Base-by-base conservation (phyloP, 2,113 vertebrate species). In the Arenaria interpres region DNA sequence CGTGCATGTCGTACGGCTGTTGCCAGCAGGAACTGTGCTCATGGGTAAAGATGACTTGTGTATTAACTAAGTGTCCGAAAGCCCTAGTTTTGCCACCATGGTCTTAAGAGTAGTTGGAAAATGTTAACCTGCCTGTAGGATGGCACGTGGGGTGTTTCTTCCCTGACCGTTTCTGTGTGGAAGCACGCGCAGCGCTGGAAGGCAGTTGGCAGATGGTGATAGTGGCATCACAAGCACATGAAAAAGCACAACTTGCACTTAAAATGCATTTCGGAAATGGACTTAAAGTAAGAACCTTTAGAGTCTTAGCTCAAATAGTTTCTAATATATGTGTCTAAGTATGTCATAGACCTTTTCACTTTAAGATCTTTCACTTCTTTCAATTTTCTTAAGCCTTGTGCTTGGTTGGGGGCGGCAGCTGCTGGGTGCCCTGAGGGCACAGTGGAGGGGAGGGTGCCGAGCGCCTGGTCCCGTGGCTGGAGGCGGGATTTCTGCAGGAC, bases 231-330 rank as follows among this genome's bases (percentile, higher is more conserved):
- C 95, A 90, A 97, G 96, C 95, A 97, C 96, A 96, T 80, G 74
- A 88, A 95, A 97, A 98, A 98, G 97, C 98, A 98, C 97, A 98
- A 97, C 93, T 95, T 93, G 93, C 93, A 98, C 97, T 96, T 97
- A 87, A 97, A 97, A 97, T 97, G 96, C 95, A 97, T 90, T 97
- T 97, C 6, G 71, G 92, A 93, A 96, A 97, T 67, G 54, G 85
- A 97, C 82, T 94, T 97, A 89, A 93, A 95, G 73, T 54, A 88
- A 84, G 72, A 96, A 93, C 95, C 72, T 71, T 66, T 80, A 79
- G 83, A 86, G 72, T 97, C 92, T 97, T 96, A 95, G 90, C 85
- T 95, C 86, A 60, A 77, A 35, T 95, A 91, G 74, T 96, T 97
- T 69, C 93, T 96, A 76, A 92, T 95, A 69, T 92, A 46, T 46